Evolutionary conservation across 2,797 vertebrate species (phyloP).

Genomic region (Petrocephalus sullivani): DNA sequence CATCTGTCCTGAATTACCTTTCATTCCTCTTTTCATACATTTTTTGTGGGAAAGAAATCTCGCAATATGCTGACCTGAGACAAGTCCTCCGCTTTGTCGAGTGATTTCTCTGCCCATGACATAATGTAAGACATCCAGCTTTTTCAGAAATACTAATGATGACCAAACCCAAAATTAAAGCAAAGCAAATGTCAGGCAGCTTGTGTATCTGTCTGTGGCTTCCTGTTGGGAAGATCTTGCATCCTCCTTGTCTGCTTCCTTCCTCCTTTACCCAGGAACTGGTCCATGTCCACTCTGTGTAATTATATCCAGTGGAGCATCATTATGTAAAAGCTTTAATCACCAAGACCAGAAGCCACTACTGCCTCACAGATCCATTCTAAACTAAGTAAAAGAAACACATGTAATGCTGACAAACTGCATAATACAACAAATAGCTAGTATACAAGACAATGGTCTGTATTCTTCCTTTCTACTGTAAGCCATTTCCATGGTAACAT

Average conservation of each 20-base stretch:
- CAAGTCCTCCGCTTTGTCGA: not conserved
- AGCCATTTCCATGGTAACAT: constrained; percentile 14
- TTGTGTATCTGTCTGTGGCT: not conserved
- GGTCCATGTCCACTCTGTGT: not conserved
- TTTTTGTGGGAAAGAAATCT: not conserved
- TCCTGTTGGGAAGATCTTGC: not conserved
- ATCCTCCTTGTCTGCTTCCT: not conserved
- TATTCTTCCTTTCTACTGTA: not conserved
- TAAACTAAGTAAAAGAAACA: not conserved
- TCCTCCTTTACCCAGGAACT: not conserved
- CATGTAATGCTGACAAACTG: not conserved
- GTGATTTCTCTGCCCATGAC: not conserved
- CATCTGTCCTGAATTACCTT: not conserved
- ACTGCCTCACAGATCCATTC: not conserved
- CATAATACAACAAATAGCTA: not conserved
- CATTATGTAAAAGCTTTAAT: not conserved
- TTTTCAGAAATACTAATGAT: constrained; percentile 12
- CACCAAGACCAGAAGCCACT: not conserved
- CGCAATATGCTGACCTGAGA: not conserved
- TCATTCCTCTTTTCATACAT: not conserved
- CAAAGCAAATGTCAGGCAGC: not conserved
- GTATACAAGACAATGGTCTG: not conserved
- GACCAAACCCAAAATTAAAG: not conserved
- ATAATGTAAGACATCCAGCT: not conserved
- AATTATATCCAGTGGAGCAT: not conserved